Base-by-base conservation (phyloP, 2,888 invertebrate genomes). In the Drosophila macrothrix region DNA sequence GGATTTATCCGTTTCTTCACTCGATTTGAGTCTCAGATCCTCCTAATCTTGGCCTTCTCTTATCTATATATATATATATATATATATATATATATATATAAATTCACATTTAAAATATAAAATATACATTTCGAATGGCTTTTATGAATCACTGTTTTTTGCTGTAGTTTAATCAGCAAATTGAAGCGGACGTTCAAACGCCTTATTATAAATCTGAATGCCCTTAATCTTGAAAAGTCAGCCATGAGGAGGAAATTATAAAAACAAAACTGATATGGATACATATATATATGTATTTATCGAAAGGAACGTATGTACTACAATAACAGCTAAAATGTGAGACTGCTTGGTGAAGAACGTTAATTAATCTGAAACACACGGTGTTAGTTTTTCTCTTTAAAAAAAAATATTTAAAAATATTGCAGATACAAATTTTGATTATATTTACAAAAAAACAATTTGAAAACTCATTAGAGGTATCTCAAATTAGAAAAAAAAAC, bases 301-400 rank as follows among this genome's bases (percentile, higher is more conserved):
- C 56, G 50, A 50, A 29, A 16, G 50, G n/a, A 52, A 39, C 25
- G 39, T 59, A 70, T 61, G 39, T 72, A 86, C 73, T 81, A 88
- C 79, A 82, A 82, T 84, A 90, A 88, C 81, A 72, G 88, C 79
- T 83, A 85, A 86, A 84, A 81, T 83, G 86, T 90, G 86, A 86
- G 86, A 86, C 86, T 86, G 86, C 82, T 58, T 43, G 58, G 43
- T 58, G 58, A 43, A 63, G 63, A 67, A 62, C 58, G 60, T 46
- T 46, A 65, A 58, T 35, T 43, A 46, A 65, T 60, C 33, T 65
- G n/a, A 33, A 58, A 31, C 43, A 43, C 25, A 29, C 29, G 55
- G 39, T 35, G 35, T 59, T 59, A 56, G 31, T 22, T 31, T 58
- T 31, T 43, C 41, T 58, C 29, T 41, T 41, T 22, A 71, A 66